Base-by-base conservation (phyloP, 1,140 invertebrate genomes). In the Brachionus koreanus region DNA sequence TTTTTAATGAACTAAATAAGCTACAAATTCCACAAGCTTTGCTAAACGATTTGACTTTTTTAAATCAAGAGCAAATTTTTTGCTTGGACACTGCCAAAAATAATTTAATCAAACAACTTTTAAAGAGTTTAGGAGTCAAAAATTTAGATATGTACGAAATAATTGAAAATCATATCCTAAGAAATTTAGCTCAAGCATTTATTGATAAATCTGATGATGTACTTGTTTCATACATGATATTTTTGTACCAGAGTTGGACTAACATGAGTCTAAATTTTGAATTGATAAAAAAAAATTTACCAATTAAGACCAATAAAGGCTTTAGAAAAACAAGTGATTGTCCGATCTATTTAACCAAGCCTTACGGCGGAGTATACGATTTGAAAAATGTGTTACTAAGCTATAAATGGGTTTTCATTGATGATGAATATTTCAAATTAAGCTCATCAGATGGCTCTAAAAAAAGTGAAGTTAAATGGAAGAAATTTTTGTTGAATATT, bases 281-380 rank as follows among this genome's bases (percentile, higher is more conserved):
- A 9, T 13, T 49, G 13, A 6, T 76, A 10, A 25, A 13, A 0
- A 25, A 46, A 35, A 5, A 49, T 49, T 46, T 76, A 46, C 72
- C 42, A 49, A 46, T 76, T 29, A 76, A 76, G n/a, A 76, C 72
- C 12, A 76, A 49, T 16, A 23, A 76, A 6, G 72, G 72, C 1
- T 33, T 76, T 0, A n/a, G 19, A 23, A 46, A 49, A 13, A 10
- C 35, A 13, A 29, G 25, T n/a, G 25, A 46, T 29, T n/a, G 19
- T 33, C 10, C 23, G 4, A 49, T 76, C 25, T 49, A 9, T 52
- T 49, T 76, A 19, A 76, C 42, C 6, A 25, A 13, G 13, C 6
- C 12, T 25, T 76, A 76, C n/a, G 72, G 72, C 25, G 46, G 10
- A 1, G 7, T 25, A 7, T 76, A 49, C 19, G 33, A 76, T 10